Percentiles rank a stretch among this genome's conserved stretches.
Conservation (phyloP, 2,888 invertebrate species). For the Diarsia rubi region DNA sequence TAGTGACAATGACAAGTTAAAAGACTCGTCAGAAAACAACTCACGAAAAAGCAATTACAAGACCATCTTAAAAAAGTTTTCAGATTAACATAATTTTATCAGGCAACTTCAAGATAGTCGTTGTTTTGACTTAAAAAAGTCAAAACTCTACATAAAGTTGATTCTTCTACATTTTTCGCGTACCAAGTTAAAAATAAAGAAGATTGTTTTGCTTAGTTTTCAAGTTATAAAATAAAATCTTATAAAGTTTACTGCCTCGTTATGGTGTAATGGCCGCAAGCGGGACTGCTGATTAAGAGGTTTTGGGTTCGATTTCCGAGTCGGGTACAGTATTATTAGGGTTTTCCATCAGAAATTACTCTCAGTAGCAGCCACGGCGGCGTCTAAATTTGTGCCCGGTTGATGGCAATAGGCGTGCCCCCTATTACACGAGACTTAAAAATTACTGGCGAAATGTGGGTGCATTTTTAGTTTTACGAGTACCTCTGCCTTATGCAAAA, state of each 20-base stretch:
- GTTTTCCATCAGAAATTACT: too few relatives aligned
- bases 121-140: conserved; percentile 25
- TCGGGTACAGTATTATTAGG: too few relatives aligned
- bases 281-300: too few relatives aligned
- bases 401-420: too few relatives aligned
- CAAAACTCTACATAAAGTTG: neutral
- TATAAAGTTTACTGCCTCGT: neutral
- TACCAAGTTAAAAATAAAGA: neutral
- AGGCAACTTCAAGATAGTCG: conserved; percentile 25
- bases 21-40: neutral
- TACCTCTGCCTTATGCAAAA: too few relatives aligned
- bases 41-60: conserved; percentile 47
- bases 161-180: neutral
- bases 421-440: too few relatives aligned
- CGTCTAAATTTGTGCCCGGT: too few relatives aligned
- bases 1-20: neutral
- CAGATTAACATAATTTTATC: conserved; percentile 50
- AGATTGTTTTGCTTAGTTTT: neutral
- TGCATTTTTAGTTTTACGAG: too few relatives aligned
- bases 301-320: too few relatives aligned
- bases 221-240: neutral
- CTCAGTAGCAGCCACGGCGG: too few relatives aligned
- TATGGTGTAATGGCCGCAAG: too few relatives aligned
- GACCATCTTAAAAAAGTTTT: conserved; percentile 35
- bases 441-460: too few relatives aligned